phyloP scores from a whole-genome alignment of 1,140 invertebrate genomes.

The Zaprionus camerounensis region DNA sequence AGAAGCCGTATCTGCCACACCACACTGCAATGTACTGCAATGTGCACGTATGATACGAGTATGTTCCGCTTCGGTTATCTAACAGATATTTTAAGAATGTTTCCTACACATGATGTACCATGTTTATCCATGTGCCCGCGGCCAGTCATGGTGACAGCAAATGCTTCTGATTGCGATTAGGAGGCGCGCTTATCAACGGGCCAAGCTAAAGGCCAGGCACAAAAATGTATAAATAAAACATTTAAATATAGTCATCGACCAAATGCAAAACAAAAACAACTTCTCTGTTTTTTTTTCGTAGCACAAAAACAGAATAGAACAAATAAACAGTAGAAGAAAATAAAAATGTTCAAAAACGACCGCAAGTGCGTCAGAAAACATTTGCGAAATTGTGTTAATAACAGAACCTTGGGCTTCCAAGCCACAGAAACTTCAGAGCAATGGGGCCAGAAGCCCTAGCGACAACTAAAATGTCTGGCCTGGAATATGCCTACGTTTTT shows the following conservation, averaged over 20 bases:
- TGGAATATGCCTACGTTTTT: not conserved
- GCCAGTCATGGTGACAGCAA: not conserved
- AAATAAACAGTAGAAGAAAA: slow-evolving; percentile 11
- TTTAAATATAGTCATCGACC: slow-evolving; percentile 52
- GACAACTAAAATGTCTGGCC: slow-evolving; percentile 2
- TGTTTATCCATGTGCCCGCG: slow-evolving; percentile 11
- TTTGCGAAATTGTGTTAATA: slow-evolving; percentile 57
- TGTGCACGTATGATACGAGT: slow-evolving; percentile 26
- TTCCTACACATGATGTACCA: not conserved
- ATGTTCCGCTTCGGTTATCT: slow-evolving; percentile 27
- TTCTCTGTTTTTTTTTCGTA: slow-evolving; percentile 38
- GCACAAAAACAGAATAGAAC: slow-evolving; percentile 14
- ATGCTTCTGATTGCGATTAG: not conserved
- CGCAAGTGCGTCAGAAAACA: slow-evolving; percentile 62
- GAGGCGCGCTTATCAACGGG: slow-evolving; percentile 40
- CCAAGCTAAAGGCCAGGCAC: slow-evolving; percentile 29
- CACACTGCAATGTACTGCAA: slow-evolving; percentile 6
- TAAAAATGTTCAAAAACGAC: slow-evolving; percentile 3
- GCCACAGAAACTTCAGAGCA: slow-evolving; percentile 37
- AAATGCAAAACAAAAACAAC: slow-evolving; percentile 40
- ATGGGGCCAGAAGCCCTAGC: slow-evolving; percentile 1
- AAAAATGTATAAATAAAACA: slow-evolving; percentile 54
- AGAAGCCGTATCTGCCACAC: slow-evolving; percentile 28
- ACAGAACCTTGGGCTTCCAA: slow-evolving; percentile 62
- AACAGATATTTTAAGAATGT: slow-evolving; percentile 31